Conservation (phyloP, 1,140 invertebrate species). For the Araneus ventricosus region DNA sequence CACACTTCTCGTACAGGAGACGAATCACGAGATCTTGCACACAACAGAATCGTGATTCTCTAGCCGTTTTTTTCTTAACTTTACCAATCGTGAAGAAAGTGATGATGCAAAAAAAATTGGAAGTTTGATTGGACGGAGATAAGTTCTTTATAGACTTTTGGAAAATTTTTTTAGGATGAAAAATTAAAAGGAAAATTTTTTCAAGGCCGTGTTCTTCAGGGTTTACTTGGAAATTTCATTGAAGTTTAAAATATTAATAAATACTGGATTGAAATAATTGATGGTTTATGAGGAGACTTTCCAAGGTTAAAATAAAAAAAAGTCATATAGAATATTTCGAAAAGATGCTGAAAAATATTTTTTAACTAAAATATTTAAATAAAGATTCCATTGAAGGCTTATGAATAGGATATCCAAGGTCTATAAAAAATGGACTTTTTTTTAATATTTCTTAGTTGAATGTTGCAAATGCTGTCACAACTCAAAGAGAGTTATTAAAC, state of each 20-base stretch:
- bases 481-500: too few species aligned
- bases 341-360: too few species aligned
- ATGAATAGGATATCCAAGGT: too few species aligned
- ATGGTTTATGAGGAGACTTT: not conserved
- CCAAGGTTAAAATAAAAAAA: not conserved
- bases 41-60: not conserved
- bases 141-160: not conserved
- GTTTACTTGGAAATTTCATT: not conserved
- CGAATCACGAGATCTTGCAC: not conserved
- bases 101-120: not conserved
- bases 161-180: not conserved
- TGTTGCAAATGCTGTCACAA: too few species aligned
- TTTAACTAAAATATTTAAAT: too few species aligned
- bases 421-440: too few species aligned
- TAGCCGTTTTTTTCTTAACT: not conserved
- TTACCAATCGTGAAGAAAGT: not conserved
- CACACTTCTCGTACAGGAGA: not conserved
- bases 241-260: conserved; percentile 4
- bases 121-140: not conserved
- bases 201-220: not conserved
- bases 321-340: too few species aligned
- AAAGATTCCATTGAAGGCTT: too few species aligned
- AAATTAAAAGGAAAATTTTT: not conserved
- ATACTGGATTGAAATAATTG: conserved; percentile 2
- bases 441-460: too few species aligned